Evolutionary conservation across 2,888 invertebrate species (phyloP), one percentile per base, ranked within the genome.

Genomic region (Anthophora plumipes): DNA sequence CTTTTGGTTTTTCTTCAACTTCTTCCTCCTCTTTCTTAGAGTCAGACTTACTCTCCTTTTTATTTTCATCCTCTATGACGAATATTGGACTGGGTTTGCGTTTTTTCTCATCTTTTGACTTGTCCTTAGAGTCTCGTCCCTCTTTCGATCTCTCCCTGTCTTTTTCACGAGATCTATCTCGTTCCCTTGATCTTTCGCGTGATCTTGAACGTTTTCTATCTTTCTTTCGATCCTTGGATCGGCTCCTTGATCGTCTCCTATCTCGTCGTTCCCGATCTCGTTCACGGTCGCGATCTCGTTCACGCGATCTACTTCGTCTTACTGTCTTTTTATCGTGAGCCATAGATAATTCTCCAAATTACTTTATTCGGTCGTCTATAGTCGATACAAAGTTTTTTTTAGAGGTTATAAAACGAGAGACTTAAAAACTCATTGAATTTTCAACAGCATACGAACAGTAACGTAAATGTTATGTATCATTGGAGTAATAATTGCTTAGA

Each of bases 281-380:
- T 93, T 67, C 94, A 22, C 90, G 90, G 8, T 91, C 91, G 1
- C 93, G 86, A 92, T 95, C 91, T 20, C 93, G 89, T 70, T 93
- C 93, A 14, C 93, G 92, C 1, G 94, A 94, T 71, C 94, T 94
- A 25, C 95, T 95, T 9, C 95, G 93, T 17, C 94, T 88, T 43
- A 82, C 61, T 17, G 87, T 91, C 80, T 95, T 94, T 87, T 95
- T 95, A 66, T 95, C 95, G 76, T 94, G 93, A 1, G 92, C 94
- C 93, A 93, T 93, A 11, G 1, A n/a, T 39, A 46, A 54, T 9
- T 70, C 6, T n/a, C 4, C 1, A 52, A 31, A 50, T 12, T 22
- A 31, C 22, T 12, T 43, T 71, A 50, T n/a, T 46, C 11, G 43
- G 31, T 41, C 41, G 12, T 17, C 37, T 50, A 0, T 37, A 11